phyloP scores from a whole-genome alignment of 2,797 vertebrate genomes.

The Eospalax fontanierii region DNA sequence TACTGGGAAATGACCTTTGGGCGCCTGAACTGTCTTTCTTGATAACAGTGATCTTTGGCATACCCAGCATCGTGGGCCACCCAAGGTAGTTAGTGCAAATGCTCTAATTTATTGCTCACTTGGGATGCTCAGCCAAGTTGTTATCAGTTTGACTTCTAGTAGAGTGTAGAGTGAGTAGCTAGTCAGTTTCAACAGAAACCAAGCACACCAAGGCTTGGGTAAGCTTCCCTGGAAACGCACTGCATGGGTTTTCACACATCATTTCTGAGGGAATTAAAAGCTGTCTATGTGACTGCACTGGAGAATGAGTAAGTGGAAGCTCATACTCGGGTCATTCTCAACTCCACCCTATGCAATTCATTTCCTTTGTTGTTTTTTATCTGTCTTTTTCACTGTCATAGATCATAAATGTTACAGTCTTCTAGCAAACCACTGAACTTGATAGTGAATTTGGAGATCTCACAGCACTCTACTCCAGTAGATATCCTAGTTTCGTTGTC shows the following conservation, averaged over 20 bases:
- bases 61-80: not conserved
- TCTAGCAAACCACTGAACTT: not conserved
- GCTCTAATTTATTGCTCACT: not conserved
- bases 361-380: conserved; percentile 12
- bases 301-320: not conserved
- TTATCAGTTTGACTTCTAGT: not conserved
- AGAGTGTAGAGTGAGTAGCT: not conserved
- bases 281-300: not conserved
- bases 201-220: not conserved
- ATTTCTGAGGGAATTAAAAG: not conserved
- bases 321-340: not conserved
- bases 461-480: too few species aligned
- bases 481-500: not conserved
- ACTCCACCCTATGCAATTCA: not conserved
- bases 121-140: not conserved
- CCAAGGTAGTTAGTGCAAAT: not conserved
- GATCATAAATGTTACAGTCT: not conserved
- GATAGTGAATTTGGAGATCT: not conserved
- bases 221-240: not conserved
- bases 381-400: not conserved
- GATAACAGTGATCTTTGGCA: not conserved
- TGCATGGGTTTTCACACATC: not conserved
- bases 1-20: not conserved
- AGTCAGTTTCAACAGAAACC: not conserved
- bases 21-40: not conserved